Base-by-base conservation (phyloP, 2,888 invertebrate species). In the Cephus spinipes region DNA sequence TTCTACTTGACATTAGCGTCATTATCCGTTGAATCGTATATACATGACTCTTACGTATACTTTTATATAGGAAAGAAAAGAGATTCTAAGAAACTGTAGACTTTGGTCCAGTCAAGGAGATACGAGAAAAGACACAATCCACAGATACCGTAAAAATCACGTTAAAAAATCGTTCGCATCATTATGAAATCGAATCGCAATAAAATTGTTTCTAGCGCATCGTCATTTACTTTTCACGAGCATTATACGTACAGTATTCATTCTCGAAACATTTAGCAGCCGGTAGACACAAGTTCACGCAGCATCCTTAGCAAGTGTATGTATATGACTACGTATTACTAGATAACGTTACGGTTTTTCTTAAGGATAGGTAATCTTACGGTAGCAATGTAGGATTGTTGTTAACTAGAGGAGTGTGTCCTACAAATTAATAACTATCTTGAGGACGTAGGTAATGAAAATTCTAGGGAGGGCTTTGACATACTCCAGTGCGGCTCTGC, bases 241-340 rank as follows among this genome's bases (percentile, higher is more conserved):
- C 86, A 88, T 87, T 87, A 88, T 87, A 87, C 88, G 81, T 88
- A 87, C 90, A 90, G 90, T 90, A 90, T 90, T 90, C 88, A 89
- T 86, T 55, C 55, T 86, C 84, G 87, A 85, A 88, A 89, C 87
- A 87, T 90, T 89, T 89, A 90, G 87, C 88, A 90, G 89, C 87
- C 90, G 89, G 89, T 89, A 89, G 85, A 87, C 85, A 87, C 23
- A 55, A 55, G 86, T 88, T 86, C 85, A 86, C 69, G 35, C 87
- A 87, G 88, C 88, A 87, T 89, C 86, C 84, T 87, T 90, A 90
- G 89, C 87, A 86, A 88, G 87, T 89, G 55, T 55, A 55, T 90
- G 90, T 89, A 89, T 87, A 89, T 89, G 88, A 89, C 85, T 89
- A 88, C 86, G 85, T 88, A 88, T 89, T 87, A 88, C 81, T 84